phyloP scores from a whole-genome alignment of 1,140 invertebrate species.

The Dryas iulia region DNA sequence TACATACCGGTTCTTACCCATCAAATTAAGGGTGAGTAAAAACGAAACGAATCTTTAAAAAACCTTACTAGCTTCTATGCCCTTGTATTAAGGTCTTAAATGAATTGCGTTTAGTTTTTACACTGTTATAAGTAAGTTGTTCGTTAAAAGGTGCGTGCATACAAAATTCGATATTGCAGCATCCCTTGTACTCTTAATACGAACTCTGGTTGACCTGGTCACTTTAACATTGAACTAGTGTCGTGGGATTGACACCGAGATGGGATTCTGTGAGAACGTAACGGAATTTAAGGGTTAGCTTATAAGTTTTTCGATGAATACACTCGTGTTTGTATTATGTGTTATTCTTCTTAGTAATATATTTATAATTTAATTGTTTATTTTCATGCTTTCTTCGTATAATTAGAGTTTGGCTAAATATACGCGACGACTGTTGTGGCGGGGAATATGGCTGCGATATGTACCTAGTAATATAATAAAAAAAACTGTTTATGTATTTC shows the following conservation, averaged over 20 bases:
- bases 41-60: neutral
- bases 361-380: too few species aligned
- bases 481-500: too few species aligned
- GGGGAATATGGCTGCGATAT: too few species aligned
- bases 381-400: too few species aligned
- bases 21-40: slow-evolving; percentile 63
- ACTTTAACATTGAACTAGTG: slow-evolving; percentile 59
- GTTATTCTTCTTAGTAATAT: too few species aligned
- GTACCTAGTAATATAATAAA: too few species aligned
- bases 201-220: slow-evolving; percentile 70
- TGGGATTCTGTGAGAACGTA: slow-evolving; percentile 65
- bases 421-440: too few species aligned
- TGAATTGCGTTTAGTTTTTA: slow-evolving; percentile 26
- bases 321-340: too few species aligned
- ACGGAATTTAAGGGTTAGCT: slow-evolving; percentile 13
- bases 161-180: slow-evolving; percentile 65
- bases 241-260: slow-evolving; percentile 62
- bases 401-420: too few species aligned
- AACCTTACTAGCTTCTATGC: slow-evolving; percentile 7
- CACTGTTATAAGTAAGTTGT: slow-evolving; percentile 31
- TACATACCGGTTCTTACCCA: slow-evolving; percentile 59
- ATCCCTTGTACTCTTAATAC: slow-evolving; percentile 64
- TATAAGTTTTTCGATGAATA: neutral
- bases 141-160: slow-evolving; percentile 73
- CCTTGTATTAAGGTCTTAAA: slow-evolving; percentile 33